Conservation (phyloP, 2,888 invertebrate genomes). For the Melanargia galathea region DNA sequence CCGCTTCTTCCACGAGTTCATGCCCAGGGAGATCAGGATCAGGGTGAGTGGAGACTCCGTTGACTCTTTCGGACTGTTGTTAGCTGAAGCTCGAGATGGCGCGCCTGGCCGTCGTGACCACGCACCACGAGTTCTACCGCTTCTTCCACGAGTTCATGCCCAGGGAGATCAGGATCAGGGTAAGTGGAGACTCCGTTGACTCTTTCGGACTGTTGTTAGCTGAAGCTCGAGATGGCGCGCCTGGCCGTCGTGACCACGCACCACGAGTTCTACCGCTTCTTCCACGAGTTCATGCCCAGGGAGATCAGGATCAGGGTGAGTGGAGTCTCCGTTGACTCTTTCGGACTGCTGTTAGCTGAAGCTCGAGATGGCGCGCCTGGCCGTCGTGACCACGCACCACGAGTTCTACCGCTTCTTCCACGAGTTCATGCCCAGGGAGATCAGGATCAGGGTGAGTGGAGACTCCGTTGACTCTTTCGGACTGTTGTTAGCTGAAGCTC, state of each 20-base stretch:
- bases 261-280: conserved; percentile 70
- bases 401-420: conserved; percentile 72
- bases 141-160: conserved; percentile 72
- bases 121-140: conserved; percentile 70
- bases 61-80: no score
- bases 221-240: conserved; percentile 67
- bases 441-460: conserved; percentile 62
- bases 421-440: conserved; percentile 68
- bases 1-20: conserved; percentile 64
- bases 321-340: no score
- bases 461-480: no score
- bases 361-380: conserved; percentile 63
- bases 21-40: conserved; percentile 68
- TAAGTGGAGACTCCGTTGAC: conserved; percentile 43
- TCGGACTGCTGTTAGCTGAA: no score
- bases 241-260: conserved; percentile 63
- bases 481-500: conserved; percentile 56
- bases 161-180: conserved; percentile 67
- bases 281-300: conserved; percentile 67
- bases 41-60: conserved; percentile 57
- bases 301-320: conserved; percentile 69
- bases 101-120: conserved; percentile 57
- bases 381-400: conserved; percentile 62
- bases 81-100: conserved; percentile 67
- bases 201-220: no score